Percentiles rank a stretch among this genome's conserved stretches.
These are phyloP conservation scores for Drosophila fuyamai DNA, from an alignment of 1,140 invertebrate species.

Conservation along the genomic window DNA sequence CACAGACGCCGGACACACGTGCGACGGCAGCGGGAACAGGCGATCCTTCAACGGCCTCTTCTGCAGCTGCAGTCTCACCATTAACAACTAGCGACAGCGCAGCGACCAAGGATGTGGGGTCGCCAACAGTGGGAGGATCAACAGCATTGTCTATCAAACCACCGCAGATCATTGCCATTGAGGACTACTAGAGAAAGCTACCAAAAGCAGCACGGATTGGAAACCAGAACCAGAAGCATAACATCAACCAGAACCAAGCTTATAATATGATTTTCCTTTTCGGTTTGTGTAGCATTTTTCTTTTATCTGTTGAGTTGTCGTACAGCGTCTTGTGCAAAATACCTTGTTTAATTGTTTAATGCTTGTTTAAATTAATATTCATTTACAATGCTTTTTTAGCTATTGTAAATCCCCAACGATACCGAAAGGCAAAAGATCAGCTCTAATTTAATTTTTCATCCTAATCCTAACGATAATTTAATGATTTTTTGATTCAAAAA, in stretches of 20 bases:
- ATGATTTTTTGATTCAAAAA: conserved; percentile 63
- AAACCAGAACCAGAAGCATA: conserved; percentile 9
- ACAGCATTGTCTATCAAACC: conserved; percentile 67
- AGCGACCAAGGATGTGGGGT: conserved; percentile 67
- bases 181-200: conserved; percentile 72
- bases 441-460: conserved; percentile 56
- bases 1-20: conserved; percentile 81
- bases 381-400: conserved; percentile 59
- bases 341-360: conserved; percentile 71
- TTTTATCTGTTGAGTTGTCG: conserved; percentile 72
- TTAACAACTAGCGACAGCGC: conserved; percentile 62
- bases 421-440: conserved; percentile 38
- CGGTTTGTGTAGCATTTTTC: conserved; percentile 54
- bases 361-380: conserved; percentile 65
- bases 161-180: conserved; percentile 84
- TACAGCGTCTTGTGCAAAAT: conserved; percentile 72
- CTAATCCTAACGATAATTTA: conserved; percentile 53
- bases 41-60: conserved; percentile 33
- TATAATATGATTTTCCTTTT: conserved; percentile 39
- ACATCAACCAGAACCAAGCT: conserved; percentile 33
- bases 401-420: conserved; percentile 46
- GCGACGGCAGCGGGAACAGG: conserved; percentile 40
- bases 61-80: conserved; percentile 33
- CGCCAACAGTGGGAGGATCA: conserved; percentile 43
- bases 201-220: conserved; percentile 29